Evolutionary conservation across 2,113 vertebrate genomes (phyloP).

Genomic region (Chaetorhynchus papuensis): DNA sequence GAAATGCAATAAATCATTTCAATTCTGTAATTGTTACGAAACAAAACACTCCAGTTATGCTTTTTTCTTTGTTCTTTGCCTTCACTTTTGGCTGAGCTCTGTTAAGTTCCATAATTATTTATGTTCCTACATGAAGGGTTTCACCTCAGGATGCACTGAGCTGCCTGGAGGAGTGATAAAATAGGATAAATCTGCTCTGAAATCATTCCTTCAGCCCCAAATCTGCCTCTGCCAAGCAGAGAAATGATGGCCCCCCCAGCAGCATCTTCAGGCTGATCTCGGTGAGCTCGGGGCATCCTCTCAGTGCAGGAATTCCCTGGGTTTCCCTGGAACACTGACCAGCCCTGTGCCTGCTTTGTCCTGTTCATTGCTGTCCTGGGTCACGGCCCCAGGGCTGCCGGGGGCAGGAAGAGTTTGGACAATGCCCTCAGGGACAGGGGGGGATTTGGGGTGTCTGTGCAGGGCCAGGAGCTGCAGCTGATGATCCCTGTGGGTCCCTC

Average conservation of each 20-base stretch:
- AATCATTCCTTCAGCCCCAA: not conserved
- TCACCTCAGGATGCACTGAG: not conserved
- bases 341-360: not conserved
- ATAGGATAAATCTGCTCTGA: not conserved
- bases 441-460: not conserved
- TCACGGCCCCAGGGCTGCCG: not conserved
- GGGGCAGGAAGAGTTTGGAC: not conserved
- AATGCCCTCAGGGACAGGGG: rapidly evolving
- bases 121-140: not conserved
- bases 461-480: not conserved
- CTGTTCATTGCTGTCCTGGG: not conserved
- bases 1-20: not conserved
- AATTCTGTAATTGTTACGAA: not conserved
- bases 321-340: not conserved
- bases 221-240: not conserved
- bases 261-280: not conserved
- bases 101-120: not conserved
- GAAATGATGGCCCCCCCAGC: not conserved
- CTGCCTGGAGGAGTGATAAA: not conserved
- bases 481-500: not conserved
- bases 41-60: not conserved
- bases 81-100: not conserved
- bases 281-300: not conserved
- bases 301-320: not conserved
- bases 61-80: not conserved